Base-by-base conservation (phyloP, 1,140 invertebrate genomes). In the Trissolcus basalis region DNA sequence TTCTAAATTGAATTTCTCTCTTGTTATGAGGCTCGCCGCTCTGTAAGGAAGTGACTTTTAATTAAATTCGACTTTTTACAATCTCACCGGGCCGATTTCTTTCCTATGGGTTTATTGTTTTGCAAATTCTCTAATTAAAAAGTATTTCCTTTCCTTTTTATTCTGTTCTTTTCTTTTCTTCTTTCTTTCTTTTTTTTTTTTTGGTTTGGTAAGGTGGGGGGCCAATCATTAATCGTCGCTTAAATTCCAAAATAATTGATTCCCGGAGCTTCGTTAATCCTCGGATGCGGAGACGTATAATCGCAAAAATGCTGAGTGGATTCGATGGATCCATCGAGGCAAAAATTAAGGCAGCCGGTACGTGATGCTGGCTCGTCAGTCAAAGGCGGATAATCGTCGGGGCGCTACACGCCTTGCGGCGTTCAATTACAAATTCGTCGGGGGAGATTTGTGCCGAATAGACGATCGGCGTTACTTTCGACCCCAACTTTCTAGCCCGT, bases 341-440 rank as follows among this genome's bases (percentile, higher is more conserved):
- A 70, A 67, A 65, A 78, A 78, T 48, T 60, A 72, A 73, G 74
- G 68, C 48, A 71, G n/a, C n/a, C 71, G 49, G 54, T 73, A 27
- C 77, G 63, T 74, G 56, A 73, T 73, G 43, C 56, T 64, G 75
- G 71, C 68, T 72, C 73, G 67, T 71, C 61, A 68, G 70, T 68
- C 71, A 78, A 71, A 72, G 74, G 54, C 68, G 61, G 55, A 58
- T 74, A 82, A 81, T 85, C 81, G 74, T 69, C 75, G 61, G 78
- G 70, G 71, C 64, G 75, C 80, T 81, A 84, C 83, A 83, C 80
- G 82, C 81, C 80, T 81, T 80, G 68, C 77, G 73, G 83, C 79
- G 79, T 86, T 80, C 81, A 86, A 85, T 87, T 87, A 85, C 81
- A 61, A 65, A 83, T 85, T 80, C 76, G 77, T 64, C 81, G 81